A percentile compares a stretch with the other conserved stretches of the same genome.
Evolutionary conservation across 2,888 invertebrate genomes (phyloP).

Genomic region (Pinctada fucata): DNA sequence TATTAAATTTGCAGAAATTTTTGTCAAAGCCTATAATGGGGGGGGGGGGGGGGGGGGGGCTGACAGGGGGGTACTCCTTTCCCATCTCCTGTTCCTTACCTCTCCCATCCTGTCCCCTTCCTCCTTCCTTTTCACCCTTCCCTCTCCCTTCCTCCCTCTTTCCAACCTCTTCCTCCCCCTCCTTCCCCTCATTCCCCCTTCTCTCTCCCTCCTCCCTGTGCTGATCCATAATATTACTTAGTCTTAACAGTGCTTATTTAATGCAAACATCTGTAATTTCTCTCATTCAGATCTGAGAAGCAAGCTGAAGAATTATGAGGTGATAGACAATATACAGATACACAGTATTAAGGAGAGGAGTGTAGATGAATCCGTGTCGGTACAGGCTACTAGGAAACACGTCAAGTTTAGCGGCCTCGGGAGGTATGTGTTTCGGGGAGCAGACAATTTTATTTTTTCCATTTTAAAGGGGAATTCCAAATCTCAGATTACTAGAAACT

Average conservation of each 20-base stretch:
- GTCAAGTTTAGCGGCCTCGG: constrained; percentile 24
- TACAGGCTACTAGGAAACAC: not conserved
- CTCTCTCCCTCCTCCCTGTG: not conserved
- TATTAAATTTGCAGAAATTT: too few relatives aligned
- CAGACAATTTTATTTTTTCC: not conserved
- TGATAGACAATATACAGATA: constrained; percentile 22
- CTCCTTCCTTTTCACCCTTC: too few relatives aligned
- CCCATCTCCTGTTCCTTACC: not conserved
- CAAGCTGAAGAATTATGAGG: constrained; percentile 32
- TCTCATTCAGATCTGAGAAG: not conserved
- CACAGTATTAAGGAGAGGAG: constrained; percentile 28
- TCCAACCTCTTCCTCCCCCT: not conserved
- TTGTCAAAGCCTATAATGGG: too few relatives aligned
- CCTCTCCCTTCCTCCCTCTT: constrained; percentile 5
- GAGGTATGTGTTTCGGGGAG: constrained; percentile 11
- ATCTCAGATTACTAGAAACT: too few relatives aligned
- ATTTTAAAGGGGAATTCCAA: not conserved
- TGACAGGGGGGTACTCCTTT: not conserved
- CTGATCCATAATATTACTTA: not conserved
- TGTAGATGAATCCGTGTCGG: not conserved
- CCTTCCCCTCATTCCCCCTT: not conserved
- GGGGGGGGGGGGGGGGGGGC: too few relatives aligned
- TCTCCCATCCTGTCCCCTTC: not conserved
- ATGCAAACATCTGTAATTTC: not conserved
- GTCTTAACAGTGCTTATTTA: not conserved